Conservation (phyloP, 2,888 invertebrate species). For the Itoplectis maculator region DNA sequence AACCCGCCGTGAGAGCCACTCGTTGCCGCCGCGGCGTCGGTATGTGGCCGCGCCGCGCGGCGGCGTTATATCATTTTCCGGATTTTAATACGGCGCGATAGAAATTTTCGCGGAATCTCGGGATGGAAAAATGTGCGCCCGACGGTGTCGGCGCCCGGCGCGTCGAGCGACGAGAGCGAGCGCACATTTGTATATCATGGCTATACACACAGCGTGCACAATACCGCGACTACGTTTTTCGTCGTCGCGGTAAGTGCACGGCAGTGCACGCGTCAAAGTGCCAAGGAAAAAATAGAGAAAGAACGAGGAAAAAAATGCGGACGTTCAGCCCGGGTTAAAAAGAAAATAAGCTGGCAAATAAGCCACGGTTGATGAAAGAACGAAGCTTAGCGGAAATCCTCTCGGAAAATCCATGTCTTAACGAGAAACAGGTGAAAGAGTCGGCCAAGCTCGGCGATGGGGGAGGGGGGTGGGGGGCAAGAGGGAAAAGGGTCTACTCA, state of each 20-base stretch:
- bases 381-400: slow-evolving; percentile 47
- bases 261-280: not conserved
- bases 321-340: not conserved
- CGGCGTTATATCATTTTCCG: slow-evolving; percentile 59
- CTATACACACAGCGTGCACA: not conserved
- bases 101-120: slow-evolving; percentile 59
- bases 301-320: slow-evolving; percentile 9
- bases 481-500: slow-evolving; percentile 27
- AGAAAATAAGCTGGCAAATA: slow-evolving; percentile 32
- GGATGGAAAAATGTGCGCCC: slow-evolving; percentile 29
- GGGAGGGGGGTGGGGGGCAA: not conserved
- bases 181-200: too few species aligned
- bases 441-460: slow-evolving; percentile 9
- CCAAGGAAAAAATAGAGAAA: not conserved
- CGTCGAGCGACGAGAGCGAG: slow-evolving; percentile 54
- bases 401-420: slow-evolving; percentile 39
- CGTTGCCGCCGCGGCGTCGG: too few species aligned
- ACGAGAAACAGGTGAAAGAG: slow-evolving; percentile 51
- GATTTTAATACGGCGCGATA: slow-evolving; percentile 65
- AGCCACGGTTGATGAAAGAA: slow-evolving; percentile 56
- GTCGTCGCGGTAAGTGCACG: not conserved
- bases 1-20: slow-evolving; percentile 6
- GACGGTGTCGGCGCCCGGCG: slow-evolving; percentile 33
- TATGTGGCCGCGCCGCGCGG: too few species aligned
- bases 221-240: not conserved